Evolutionary conservation across 2,797 vertebrate genomes (phyloP), one percentile per base, ranked within the genome.

Genomic region (Pristis pectinata): DNA sequence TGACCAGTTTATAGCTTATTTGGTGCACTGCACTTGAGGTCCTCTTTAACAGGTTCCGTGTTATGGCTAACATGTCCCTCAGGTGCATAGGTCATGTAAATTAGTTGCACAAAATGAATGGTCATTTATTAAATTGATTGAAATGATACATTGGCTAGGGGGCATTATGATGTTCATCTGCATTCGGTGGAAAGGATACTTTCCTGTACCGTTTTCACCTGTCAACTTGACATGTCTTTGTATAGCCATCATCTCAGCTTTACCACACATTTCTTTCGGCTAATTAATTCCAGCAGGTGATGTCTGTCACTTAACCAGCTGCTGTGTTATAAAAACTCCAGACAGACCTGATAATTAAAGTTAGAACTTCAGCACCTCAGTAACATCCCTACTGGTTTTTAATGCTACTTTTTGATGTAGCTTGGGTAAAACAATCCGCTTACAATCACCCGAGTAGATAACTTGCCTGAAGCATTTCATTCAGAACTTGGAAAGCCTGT

Each of bases 401-500:
- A 37, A 10, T 67, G 34, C 24, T 91, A n/a, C n/a, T 91, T 91
- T 61, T 67, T 22, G 6, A 91, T n/a, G 87, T 67, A 41, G 34
- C 87, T 37, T 91, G 19, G 61, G 87, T 41, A 67, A 41, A 64
- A 67, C 59, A 67, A 91, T 34, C 87, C 2, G 19, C 61, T 64
- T 41, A 37, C 87, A 67, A 64, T 67, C n/a, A 37, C 67, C 37
- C 30, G 85, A 91, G n/a, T 10, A 41, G 87, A 91, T 8, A 64
- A n/a, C 27, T n/a, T 67, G 87, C 87, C 87, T 91, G 87, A 64
- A 67, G n/a, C 61, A 67, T 91, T 91, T 67, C 61, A 91, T 64
- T 41, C 87, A 91, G 53, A 91, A 91, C 59, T 67, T 91, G 87
- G 61, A 91, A 67, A 67, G 59, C 61, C 61, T 27, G 61, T 41